Evolutionary conservation across 1,140 invertebrate species (phyloP).

Genomic region (Macrosteles quadrilineatus): DNA sequence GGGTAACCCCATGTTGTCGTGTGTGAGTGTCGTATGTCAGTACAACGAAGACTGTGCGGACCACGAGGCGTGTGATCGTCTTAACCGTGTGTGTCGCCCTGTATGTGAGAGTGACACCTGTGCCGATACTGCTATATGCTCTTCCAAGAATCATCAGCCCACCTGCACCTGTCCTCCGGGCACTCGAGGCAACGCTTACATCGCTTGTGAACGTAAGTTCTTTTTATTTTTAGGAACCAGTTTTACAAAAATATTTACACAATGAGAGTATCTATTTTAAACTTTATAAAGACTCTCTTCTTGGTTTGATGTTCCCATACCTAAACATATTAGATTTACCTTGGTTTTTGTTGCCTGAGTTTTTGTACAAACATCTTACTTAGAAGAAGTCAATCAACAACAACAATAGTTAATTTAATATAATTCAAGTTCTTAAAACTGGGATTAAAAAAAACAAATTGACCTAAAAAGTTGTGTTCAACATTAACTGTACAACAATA

Average conservation of each 20-base stretch:
- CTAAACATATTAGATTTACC: too few species aligned
- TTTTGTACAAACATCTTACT: too few species aligned
- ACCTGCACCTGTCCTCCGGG: conserved; percentile 75
- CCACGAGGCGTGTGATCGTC: conserved; percentile 79
- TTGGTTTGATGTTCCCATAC: too few species aligned
- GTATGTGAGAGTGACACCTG: conserved; percentile 79
- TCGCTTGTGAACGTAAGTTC: conserved; percentile 62
- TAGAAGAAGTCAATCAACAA: too few species aligned
- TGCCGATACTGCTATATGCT: conserved; percentile 71
- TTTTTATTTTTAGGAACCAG: neutral
- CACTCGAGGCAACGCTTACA: conserved; percentile 75
- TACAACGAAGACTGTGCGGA: conserved; percentile 89
- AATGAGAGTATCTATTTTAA: conserved; percentile 9
- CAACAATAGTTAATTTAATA: too few species aligned
- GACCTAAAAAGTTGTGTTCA: too few species aligned
- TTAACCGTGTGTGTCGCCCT: conserved; percentile 80
- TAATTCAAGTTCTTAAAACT: too few species aligned
- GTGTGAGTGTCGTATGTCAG: conserved; percentile 79
- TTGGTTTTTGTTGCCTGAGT: too few species aligned
- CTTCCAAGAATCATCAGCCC: conserved; percentile 72
- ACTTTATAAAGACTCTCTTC: conserved; percentile 3
- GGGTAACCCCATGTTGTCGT: conserved; percentile 79
- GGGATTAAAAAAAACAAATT: too few species aligned
- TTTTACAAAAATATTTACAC: conserved; percentile 4
- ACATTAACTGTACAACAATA: too few species aligned